These are phyloP conservation scores for Scolopax rusticola DNA, from an alignment of 2,797 vertebrate species.

Conservation along the genomic window DNA sequence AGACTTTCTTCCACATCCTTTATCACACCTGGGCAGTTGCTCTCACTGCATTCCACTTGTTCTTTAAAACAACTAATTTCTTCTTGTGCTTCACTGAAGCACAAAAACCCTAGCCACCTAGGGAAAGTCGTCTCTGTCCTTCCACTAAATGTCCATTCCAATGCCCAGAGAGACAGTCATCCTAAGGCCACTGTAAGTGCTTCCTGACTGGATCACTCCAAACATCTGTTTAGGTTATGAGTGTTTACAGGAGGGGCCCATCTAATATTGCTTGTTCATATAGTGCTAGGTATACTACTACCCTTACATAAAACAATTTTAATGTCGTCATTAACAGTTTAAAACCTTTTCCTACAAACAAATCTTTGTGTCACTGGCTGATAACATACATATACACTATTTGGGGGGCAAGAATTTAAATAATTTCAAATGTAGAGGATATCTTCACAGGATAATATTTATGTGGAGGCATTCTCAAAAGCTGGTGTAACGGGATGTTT, in stretches of 20 bases:
- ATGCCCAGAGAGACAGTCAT: background rate
- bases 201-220: background rate
- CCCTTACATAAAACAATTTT: background rate
- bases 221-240: background rate
- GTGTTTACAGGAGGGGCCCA: background rate
- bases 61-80: background rate
- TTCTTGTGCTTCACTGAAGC: background rate
- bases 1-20: background rate
- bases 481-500: background rate
- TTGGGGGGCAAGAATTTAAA: background rate
- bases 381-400: background rate
- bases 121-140: background rate
- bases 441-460: background rate
- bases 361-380: background rate
- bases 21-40: background rate
- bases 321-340: background rate
- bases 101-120: background rate
- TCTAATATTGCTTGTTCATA: background rate
- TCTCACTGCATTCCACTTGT: background rate
- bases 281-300: background rate
- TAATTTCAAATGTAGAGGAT: background rate
- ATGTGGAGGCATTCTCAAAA: background rate
- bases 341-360: background rate
- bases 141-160: background rate
- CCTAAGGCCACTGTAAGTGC: background rate